Evolutionary conservation across 92 coral and sea anemone genomes (phyloP).

Genomic region (Zoanthus sansibaricus): DNA sequence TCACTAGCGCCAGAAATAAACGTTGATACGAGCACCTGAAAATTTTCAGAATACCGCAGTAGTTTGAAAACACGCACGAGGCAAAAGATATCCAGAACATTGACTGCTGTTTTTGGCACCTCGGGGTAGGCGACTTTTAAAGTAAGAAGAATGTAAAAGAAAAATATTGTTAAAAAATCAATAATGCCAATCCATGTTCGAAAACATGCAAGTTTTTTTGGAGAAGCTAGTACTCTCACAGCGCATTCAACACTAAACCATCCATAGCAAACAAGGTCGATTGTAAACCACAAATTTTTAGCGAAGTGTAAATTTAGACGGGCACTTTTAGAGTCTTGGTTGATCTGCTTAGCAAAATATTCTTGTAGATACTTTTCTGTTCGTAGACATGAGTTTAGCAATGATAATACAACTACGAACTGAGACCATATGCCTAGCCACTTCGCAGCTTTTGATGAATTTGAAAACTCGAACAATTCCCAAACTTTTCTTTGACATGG

Average conservation of each 20-base stretch:
- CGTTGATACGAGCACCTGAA: slow-evolving; percentile 76
- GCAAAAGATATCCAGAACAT: slow-evolving; percentile 65
- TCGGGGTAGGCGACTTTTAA: slow-evolving; percentile 68
- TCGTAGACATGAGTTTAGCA: slow-evolving; percentile 75
- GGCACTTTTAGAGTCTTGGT: neutral
- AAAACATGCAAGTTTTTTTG: slow-evolving; percentile 80
- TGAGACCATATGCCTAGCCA: slow-evolving; percentile 70
- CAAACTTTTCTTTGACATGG: slow-evolving; percentile 78
- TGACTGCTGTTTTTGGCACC: slow-evolving; percentile 40
- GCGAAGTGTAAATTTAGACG: slow-evolving; percentile 20
- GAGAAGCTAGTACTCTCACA: slow-evolving; percentile 73
- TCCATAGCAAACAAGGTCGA: slow-evolving; percentile 80
- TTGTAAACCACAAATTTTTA: slow-evolving; percentile 69
- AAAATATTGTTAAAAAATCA: slow-evolving; percentile 74
- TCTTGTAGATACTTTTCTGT: slow-evolving; percentile 69
- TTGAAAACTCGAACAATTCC: slow-evolving; percentile 81
- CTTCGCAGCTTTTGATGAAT: slow-evolving; percentile 72
- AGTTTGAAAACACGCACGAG: slow-evolving; percentile 79
- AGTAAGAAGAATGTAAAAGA: slow-evolving; percentile 70
- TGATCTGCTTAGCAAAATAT: neutral
- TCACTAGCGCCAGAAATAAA: slow-evolving; percentile 74
- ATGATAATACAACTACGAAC: slow-evolving; percentile 65
- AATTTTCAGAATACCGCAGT: slow-evolving; percentile 74
- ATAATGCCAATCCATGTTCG: slow-evolving; percentile 70
- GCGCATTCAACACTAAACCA: slow-evolving; percentile 89